Base-by-base conservation (phyloP, 2,888 invertebrate genomes). In the Chromoteleia sp. region DNA sequence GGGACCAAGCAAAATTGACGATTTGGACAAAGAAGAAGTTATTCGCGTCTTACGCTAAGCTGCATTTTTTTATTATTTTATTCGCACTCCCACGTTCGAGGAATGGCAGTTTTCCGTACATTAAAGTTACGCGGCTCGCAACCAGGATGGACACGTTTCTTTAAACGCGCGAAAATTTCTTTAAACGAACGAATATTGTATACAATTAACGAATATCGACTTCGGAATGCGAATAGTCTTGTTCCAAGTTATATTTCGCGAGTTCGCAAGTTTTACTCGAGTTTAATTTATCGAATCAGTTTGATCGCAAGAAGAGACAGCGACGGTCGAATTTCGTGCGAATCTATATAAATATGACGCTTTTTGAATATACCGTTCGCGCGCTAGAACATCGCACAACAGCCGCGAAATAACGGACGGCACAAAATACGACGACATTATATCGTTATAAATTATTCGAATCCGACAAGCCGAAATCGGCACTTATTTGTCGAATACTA, bases 401-500 rank as follows among this genome's bases (percentile, higher is more conserved):
- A 30, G 61, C 45, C 15, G 17, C n/a, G 43, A 45, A 45, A 61
- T 61, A 61, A 41, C 14, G 41, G 43, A 43, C 43, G 39, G 43
- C 6, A 17, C 43, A 17, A 39, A 48, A 33, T 61, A 19, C 45
- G 48, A 33, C 45, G 61, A 39, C 43, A 61, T 19, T 45, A 61
- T 45, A 45, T 43, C 1, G 43, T 45, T 14, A 45, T 61, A 61
- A 45, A 61, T 61, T 61, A 61, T 61, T 61, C 48, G 48, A 48
- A 61, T 30, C 45, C 45, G 33, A 48, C 33, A 48, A 48, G 12
- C 15, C 2, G 15, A 4, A 12, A 12, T 25, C 30, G 15, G 29
- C 17, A 17, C 15, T 25, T 25, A 25, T 25, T 25, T 25, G 25
- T 25, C 25, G n/a, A 25, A 6, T 25, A 6, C 6, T 25, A 25